phyloP scores from a whole-genome alignment of 2,797 vertebrate species.

The Ara ararauna region DNA sequence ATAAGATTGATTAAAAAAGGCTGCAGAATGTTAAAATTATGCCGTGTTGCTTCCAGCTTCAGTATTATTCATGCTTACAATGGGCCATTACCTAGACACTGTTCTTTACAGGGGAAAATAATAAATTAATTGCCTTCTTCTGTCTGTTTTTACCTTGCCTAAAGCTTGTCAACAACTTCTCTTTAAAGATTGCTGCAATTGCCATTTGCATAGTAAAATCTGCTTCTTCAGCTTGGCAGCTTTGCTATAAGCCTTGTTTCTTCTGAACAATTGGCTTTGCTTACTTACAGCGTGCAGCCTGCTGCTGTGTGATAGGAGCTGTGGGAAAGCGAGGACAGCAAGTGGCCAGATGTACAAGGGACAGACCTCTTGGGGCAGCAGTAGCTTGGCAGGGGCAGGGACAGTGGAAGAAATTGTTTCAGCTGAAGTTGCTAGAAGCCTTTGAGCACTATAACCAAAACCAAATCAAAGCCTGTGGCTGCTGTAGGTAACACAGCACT shows the following conservation, averaged over 20 bases:
- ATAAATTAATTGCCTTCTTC: slow-evolving; percentile 68
- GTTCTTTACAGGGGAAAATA: slow-evolving; percentile 62
- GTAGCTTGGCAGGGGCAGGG: background rate
- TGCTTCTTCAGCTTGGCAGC: background rate
- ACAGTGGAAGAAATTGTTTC: background rate
- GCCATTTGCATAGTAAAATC: slow-evolving; percentile 34
- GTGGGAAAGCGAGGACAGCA: rapidly evolving
- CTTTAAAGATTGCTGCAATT: slow-evolving; percentile 52
- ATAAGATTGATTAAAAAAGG: slow-evolving; percentile 75
- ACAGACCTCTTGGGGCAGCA: background rate
- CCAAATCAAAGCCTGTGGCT: background rate
- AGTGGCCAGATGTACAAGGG: rapidly evolving
- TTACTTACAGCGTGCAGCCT: background rate
- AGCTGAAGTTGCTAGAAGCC: background rate
- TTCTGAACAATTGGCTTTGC: background rate
- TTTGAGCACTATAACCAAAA: background rate
- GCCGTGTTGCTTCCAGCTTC: slow-evolving; percentile 52
- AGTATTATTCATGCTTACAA: slow-evolving; percentile 65
- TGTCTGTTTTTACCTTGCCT: slow-evolving; percentile 52
- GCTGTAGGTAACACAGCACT: rapidly evolving
- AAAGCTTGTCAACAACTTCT: slow-evolving; percentile 62
- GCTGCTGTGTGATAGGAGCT: background rate
- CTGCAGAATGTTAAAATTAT: slow-evolving; percentile 75
- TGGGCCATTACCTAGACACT: slow-evolving; percentile 61
- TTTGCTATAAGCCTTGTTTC: background rate